Evolutionary conservation across 2,797 vertebrate species (phyloP).

Genomic region (Petrocephalus schoutedeni): DNA sequence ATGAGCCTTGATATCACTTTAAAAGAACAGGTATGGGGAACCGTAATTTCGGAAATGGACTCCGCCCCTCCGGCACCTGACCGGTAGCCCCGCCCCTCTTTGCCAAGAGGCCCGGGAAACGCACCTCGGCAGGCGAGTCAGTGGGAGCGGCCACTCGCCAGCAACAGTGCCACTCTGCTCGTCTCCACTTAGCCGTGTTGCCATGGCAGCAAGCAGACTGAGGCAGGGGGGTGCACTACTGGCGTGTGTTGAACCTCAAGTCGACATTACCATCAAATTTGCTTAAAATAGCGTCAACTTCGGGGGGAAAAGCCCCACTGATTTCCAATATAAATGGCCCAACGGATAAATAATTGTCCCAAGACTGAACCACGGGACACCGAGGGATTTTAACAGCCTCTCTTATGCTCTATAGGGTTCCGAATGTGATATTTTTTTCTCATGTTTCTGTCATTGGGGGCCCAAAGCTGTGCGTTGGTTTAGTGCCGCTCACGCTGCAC

Average conservation of each 20-base stretch:
- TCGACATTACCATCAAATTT: background rate
- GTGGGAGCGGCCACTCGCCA: background rate
- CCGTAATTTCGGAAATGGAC: background rate
- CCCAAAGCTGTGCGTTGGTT: background rate
- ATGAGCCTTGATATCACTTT: background rate
- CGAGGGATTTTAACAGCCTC: background rate
- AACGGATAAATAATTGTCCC: background rate
- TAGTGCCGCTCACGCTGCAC: background rate
- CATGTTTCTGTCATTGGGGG: background rate
- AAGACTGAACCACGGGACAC: background rate
- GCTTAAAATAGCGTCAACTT: background rate
- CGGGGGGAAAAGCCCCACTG: background rate
- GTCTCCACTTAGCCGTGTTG: background rate
- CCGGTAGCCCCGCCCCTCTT: background rate
- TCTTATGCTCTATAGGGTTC: background rate
- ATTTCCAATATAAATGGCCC: background rate
- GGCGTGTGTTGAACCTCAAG: background rate
- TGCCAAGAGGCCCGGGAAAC: background rate
- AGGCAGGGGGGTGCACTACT: background rate
- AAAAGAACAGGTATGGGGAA: background rate
- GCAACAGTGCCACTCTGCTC: background rate
- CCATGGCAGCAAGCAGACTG: slow-evolving; percentile 15
- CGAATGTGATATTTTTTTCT: background rate
- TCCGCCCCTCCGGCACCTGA: background rate
- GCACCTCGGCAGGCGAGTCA: background rate